Evolutionary conservation across 2,888 invertebrate genomes (phyloP).

Genomic region (Sinotaia quadrata): DNA sequence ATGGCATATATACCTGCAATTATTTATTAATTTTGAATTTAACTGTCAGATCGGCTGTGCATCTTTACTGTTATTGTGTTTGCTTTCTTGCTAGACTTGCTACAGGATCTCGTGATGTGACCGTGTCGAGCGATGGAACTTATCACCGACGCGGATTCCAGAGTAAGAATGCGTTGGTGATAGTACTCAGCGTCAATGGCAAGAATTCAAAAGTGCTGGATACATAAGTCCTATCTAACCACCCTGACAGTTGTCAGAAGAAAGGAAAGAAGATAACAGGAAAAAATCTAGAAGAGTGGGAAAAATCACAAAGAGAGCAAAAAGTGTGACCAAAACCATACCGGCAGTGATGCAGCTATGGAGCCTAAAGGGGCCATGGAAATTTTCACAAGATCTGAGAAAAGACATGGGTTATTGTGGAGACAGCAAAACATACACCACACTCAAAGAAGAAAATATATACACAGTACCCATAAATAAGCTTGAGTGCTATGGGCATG

Average conservation of each 20-base stretch:
- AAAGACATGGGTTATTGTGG: background rate
- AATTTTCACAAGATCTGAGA: background rate
- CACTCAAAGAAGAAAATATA: background rate
- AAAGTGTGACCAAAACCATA: constrained; percentile 1
- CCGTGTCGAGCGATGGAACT: background rate
- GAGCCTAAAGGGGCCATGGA: background rate
- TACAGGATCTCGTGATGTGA: background rate
- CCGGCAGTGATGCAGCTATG: background rate
- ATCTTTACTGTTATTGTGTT: no score
- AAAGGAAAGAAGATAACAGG: background rate
- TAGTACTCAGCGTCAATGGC: background rate
- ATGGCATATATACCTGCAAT: no score
- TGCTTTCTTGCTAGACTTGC: no score
- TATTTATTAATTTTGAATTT: no score
- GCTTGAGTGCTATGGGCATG: background rate
- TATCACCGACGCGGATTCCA: constrained; percentile 1
- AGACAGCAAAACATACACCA: background rate
- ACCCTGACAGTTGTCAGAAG: background rate
- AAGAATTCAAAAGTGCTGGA: background rate
- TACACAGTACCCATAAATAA: background rate
- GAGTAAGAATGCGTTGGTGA: background rate
- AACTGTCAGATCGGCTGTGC: no score
- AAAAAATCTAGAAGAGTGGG: background rate
- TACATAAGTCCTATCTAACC: background rate
- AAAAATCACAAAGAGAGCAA: background rate